Conservation (phyloP, 2,113 vertebrate species). For the Tragelaphus scriptus region DNA sequence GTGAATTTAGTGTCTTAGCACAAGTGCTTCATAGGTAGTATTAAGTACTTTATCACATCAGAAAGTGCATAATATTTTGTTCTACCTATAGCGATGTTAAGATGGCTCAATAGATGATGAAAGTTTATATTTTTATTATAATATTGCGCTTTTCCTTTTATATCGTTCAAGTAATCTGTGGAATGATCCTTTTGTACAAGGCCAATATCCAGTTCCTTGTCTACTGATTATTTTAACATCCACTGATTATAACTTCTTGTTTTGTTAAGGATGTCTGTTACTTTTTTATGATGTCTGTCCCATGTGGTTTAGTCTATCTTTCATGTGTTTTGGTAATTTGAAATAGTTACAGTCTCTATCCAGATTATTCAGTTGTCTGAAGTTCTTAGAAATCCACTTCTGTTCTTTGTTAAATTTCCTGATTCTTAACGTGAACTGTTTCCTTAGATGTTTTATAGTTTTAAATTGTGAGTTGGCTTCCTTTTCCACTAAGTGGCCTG, state of each 20-base stretch:
- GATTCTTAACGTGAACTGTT: not conserved
- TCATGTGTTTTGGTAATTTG: not conserved
- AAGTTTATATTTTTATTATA: not conserved
- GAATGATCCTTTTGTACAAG: not conserved
- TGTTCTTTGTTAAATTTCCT: not conserved
- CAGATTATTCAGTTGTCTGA: not conserved
- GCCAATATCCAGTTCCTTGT: not conserved
- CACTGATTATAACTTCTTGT: not conserved
- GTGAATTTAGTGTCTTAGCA: not conserved
- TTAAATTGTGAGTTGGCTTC: not conserved
- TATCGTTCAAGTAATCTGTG: not conserved
- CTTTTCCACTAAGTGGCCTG: too few relatives aligned
- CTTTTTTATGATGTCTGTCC: not conserved
- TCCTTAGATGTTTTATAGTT: not conserved
- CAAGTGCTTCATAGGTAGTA: not conserved
- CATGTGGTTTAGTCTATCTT: not conserved
- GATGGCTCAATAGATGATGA: not conserved
- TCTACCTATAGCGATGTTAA: not conserved
- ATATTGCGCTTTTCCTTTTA: not conserved
- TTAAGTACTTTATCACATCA: not conserved
- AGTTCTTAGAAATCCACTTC: not conserved
- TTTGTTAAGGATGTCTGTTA: not conserved
- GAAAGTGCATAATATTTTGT: not conserved
- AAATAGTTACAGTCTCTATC: not conserved
- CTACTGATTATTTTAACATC: not conserved